Base-by-base conservation (phyloP, 2,113 vertebrate species). In the Pandion haliaetus region DNA sequence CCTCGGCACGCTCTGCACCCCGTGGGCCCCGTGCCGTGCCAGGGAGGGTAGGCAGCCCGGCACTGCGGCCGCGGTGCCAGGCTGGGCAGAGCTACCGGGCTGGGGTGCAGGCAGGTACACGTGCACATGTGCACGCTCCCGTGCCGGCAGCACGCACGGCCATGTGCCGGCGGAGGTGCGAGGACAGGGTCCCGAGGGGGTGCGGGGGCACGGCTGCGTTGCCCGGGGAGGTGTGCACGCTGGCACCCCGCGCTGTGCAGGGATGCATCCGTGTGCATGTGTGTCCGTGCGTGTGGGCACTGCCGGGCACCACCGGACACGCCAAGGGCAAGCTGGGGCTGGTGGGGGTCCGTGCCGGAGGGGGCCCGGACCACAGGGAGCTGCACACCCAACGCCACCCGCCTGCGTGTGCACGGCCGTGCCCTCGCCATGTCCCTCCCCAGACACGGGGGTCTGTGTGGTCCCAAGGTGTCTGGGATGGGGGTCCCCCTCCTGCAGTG, bases 401-500 rank as follows among this genome's bases (percentile, higher is more conserved):
- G 0, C 14, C 83, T 28, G 34, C 1, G 0, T 0, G 1, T 4
- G 45, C 12, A 5, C 2, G 2, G 36, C 59, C 2, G 0, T 17
- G 79, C 8, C 40, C 29, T 42, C 1, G 0, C 49, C 45, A 0
- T 0, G 8, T 17, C 74, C 58, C 74, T 47, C 29, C 8, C 11
- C 5, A 1, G 8, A 17, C 31, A 18, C 2, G 0, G 49, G 42
- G 58, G 2, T 29, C 52, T 54, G 57, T 4, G 49, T 6, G 2
- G 62, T 6, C 14, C 19, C 32, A 2, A 2, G 38, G 69, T 42
- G 45, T 14, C 54, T 0, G 0, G 44, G 52, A 14, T 0, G 7
- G 49, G 85, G 70, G 74, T 62, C 44, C 23, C 57, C 63, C 42
- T 40, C 72, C 86, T 2, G 18, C 66, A 54, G 67, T 9, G 36